Base-by-base conservation (phyloP, 2,888 invertebrate genomes). In the Pristionchus mayeri region DNA sequence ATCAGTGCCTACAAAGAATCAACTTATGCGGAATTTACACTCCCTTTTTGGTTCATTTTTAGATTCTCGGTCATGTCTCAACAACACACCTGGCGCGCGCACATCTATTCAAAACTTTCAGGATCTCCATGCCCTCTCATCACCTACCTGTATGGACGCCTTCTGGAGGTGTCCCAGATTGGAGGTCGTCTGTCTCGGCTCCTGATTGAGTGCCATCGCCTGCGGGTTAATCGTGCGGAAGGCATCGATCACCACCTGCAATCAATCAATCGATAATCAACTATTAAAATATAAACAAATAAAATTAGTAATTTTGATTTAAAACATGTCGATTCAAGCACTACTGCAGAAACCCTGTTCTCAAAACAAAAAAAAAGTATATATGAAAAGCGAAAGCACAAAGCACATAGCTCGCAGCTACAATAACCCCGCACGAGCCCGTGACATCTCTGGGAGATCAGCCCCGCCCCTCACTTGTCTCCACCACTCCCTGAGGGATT, bases 181-280 rank as follows among this genome's bases (percentile, higher is more conserved):
- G 84, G 98, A 98, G 13, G 99, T 99, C 0, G 98, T 99, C 94
- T 99, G 99, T 85, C 99, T 95, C 0, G 99, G 98, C 93, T 99
- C 99, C 94, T 99, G 98, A 1, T 98, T 98, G 57, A 99, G 94
- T 9, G 98, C 98, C 96, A 99, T 96, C 96, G 98, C 98, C 93
- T 98, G 98, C 18, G 98, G 98, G 94, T 98, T 98, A 93, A 99
- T 99, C 89, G 99, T 95, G 91, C 98, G 96, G 95, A 99, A 99
- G 87, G 99, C 99, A 95, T 99, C 99, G 92, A 99, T 98, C n/a
- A 98, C 98, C 75, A 98, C 97, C 95, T 98, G 96, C 4, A 78
- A 78, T 16, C 7, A 44, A 13, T 44, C 6, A n/a, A n/a, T n/a
- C n/a, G n/a, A n/a, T n/a, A n/a, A n/a, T 54, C 24, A 54, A 54